A percentile compares a stretch with the other conserved stretches of the same genome.
These are phyloP conservation scores for Novumbra hubbsi DNA, from an alignment of 2,797 vertebrate genomes.

Conservation along the genomic window DNA sequence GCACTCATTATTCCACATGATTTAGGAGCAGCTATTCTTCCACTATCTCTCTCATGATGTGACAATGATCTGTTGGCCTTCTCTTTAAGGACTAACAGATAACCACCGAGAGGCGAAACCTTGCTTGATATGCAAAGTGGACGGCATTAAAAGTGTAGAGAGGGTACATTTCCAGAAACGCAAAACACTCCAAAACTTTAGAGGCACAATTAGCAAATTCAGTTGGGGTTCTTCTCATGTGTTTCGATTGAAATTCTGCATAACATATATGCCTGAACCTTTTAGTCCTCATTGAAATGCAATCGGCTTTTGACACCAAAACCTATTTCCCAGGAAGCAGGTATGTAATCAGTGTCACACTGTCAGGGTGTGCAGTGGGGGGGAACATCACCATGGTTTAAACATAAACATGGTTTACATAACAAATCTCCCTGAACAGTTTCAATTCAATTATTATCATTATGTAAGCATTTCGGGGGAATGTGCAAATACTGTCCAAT, in stretches of 20 bases:
- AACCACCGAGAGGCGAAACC: slow-evolving; percentile 39
- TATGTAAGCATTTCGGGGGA: too few relatives aligned
- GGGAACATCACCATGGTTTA: neutral
- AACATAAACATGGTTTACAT: neutral
- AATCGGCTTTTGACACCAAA: slow-evolving; percentile 31
- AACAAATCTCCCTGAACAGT: too few relatives aligned
- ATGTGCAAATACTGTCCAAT: too few relatives aligned
- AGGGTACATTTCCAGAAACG: neutral
- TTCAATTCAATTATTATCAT: too few relatives aligned
- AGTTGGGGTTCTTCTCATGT: neutral
- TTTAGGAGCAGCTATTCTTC: slow-evolving; percentile 51
- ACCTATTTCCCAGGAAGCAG: slow-evolving; percentile 24
- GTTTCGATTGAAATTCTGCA: slow-evolving; percentile 1
- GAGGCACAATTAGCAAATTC: slow-evolving; percentile 28
- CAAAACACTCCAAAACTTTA: slow-evolving; percentile 1
- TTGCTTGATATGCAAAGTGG: neutral
- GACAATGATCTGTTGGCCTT: slow-evolving; percentile 58
- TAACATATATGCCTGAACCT: neutral
- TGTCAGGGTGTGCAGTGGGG: neutral
- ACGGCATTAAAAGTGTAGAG: neutral
- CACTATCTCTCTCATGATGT: slow-evolving; percentile 37
- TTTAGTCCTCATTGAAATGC: slow-evolving; percentile 22
- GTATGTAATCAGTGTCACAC: neutral
- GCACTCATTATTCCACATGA: slow-evolving; percentile 64
- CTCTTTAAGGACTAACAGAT: slow-evolving; percentile 46